Percentiles rank a stretch among this genome's conserved stretches.
These are phyloP conservation scores for Paraplagusia blochii DNA, from an alignment of 2,113 vertebrate genomes.

Conservation along the genomic window DNA sequence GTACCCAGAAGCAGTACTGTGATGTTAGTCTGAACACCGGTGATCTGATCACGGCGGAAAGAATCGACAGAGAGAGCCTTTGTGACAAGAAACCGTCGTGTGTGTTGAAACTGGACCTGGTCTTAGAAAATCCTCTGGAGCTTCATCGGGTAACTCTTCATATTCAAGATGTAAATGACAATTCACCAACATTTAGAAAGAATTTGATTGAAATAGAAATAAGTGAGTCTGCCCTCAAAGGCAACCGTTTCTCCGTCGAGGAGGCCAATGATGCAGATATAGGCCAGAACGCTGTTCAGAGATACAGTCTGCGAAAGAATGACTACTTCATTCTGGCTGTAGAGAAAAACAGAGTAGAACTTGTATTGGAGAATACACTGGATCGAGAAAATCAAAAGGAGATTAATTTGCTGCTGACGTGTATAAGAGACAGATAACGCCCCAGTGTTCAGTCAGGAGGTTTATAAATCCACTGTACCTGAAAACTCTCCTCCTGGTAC, in stretches of 20 bases:
- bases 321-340: constrained; percentile 70
- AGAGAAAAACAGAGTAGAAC: constrained; percentile 47
- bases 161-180: constrained; percentile 71
- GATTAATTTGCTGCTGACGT: constrained; percentile 64
- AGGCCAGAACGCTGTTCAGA: constrained; percentile 75
- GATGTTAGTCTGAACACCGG: constrained; percentile 43
- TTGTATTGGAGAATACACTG: constrained; percentile 49
- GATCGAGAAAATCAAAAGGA: constrained; percentile 57
- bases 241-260: constrained; percentile 62
- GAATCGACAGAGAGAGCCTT: constrained; percentile 61
- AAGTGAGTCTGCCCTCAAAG: constrained; percentile 15
- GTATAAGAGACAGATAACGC: constrained; percentile 78
- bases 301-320: constrained; percentile 67
- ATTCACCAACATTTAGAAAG: constrained; percentile 57
- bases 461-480: constrained; percentile 67
- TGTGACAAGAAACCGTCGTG: constrained; percentile 57
- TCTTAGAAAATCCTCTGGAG: constrained; percentile 67
- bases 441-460: constrained; percentile 69
- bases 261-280: constrained; percentile 77
- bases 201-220: constrained; percentile 63
- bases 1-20: constrained; percentile 33
- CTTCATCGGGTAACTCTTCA: constrained; percentile 58
- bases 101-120: constrained; percentile 54
- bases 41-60: constrained; percentile 49
- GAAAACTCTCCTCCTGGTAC: constrained; percentile 72